Evolutionary conservation across 2,888 invertebrate genomes (phyloP).

Genomic region (Crioceris asparagi): DNA sequence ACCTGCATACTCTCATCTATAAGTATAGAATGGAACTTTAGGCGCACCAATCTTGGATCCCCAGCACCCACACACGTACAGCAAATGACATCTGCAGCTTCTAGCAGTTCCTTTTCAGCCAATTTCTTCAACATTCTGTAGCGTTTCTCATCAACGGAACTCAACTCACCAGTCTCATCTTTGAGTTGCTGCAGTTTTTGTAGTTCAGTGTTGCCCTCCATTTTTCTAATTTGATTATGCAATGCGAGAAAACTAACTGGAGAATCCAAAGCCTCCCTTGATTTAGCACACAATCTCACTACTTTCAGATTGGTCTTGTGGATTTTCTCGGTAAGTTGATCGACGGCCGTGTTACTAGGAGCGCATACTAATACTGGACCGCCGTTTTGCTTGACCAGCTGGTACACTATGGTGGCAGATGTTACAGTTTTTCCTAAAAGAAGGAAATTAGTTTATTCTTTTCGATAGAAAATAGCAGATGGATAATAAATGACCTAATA

Average conservation of each 20-base stretch:
- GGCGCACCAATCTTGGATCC: constrained; percentile 82
- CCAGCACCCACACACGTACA: constrained; percentile 99
- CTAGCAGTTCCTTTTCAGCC: constrained; percentile 80
- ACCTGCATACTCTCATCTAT: constrained; percentile 87
- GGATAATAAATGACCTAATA: too few relatives aligned
- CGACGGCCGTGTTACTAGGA: constrained; percentile 98
- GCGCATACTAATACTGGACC: constrained; percentile 96
- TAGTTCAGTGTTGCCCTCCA: constrained; percentile 87
- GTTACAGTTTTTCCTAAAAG: constrained; percentile 99
- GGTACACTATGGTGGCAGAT: constrained; percentile 97
- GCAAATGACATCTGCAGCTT: constrained; percentile 97
- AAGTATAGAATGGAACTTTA: constrained; percentile 92
- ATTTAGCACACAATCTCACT: constrained; percentile 93
- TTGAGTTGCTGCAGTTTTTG: constrained; percentile 92
- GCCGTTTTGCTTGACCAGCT: constrained; percentile 87
- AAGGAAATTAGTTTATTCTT: too few relatives aligned
- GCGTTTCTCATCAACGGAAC: constrained; percentile 89
- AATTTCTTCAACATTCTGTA: constrained; percentile 84
- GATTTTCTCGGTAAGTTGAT: constrained; percentile 97
- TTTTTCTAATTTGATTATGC: constrained; percentile 92
- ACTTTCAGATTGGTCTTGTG: constrained; percentile 84
- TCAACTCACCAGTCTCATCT: constrained; percentile 96
- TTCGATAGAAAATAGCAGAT: too few relatives aligned
- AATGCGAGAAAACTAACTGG: constrained; percentile 93
- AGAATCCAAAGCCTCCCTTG: constrained; percentile 95